phyloP scores from a whole-genome alignment of 2,888 invertebrate species.

The Cheilosia urbana region DNA sequence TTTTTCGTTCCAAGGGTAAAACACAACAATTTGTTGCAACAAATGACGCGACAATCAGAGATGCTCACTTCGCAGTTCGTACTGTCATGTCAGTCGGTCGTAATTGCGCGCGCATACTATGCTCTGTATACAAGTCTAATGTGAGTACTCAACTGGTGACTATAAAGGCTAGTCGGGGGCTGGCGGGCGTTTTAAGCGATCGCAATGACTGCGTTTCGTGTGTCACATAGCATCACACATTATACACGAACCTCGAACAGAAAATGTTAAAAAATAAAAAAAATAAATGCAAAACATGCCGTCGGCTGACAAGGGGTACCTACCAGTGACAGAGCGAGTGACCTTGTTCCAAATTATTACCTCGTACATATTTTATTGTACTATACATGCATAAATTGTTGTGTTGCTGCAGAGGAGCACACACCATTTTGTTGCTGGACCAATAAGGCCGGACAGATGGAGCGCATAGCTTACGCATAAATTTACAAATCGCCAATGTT shows the following conservation, averaged over 20 bases:
- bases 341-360: slow-evolving; percentile 75
- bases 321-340: slow-evolving; percentile 64
- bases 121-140: slow-evolving; percentile 65
- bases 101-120: slow-evolving; percentile 61
- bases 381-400: slow-evolving; percentile 57
- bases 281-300: not conserved
- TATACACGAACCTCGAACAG: slow-evolving; percentile 37
- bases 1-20: slow-evolving; percentile 72
- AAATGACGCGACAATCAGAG: slow-evolving; percentile 64
- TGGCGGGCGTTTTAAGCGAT: slow-evolving; percentile 9
- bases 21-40: slow-evolving; percentile 64
- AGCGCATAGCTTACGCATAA: slow-evolving; percentile 48
- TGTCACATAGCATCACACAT: slow-evolving; percentile 52
- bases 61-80: slow-evolving; percentile 57
- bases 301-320: slow-evolving; percentile 44
- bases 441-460: slow-evolving; percentile 65
- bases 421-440: slow-evolving; percentile 25
- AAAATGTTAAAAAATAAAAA: slow-evolving; percentile 3
- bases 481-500: slow-evolving; percentile 49
- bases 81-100: slow-evolving; percentile 63
- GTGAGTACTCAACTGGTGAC: slow-evolving; percentile 16
- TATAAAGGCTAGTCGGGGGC: not conserved
- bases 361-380: slow-evolving; percentile 65
- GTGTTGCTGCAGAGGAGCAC: not conserved
- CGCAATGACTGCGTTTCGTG: slow-evolving; percentile 58